These are phyloP conservation scores for Plagiodera versicolora DNA, from an alignment of 2,888 invertebrate species.

Conservation along the genomic window DNA sequence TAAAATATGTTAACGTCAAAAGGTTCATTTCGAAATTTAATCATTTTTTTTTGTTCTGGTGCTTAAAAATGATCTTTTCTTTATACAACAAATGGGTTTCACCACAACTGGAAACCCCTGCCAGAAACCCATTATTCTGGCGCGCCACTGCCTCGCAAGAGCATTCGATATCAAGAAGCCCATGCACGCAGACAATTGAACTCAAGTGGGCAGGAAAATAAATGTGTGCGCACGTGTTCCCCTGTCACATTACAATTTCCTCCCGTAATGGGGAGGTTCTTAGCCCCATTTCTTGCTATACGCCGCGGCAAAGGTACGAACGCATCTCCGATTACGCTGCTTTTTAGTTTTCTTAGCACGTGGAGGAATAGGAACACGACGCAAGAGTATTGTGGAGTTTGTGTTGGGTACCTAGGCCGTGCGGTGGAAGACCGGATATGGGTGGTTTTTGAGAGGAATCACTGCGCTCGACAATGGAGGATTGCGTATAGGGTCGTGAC, in stretches of 20 bases:
- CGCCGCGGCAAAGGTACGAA: too few species aligned
- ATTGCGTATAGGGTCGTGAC: slow-evolving; percentile 19
- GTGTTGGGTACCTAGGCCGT: background rate
- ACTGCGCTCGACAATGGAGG: slow-evolving; percentile 22
- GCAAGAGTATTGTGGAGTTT: background rate
- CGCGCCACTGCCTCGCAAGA: slow-evolving; percentile 19
- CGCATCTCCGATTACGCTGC: slow-evolving; percentile 28
- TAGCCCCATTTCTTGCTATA: slow-evolving; percentile 26
- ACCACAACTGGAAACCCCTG: too few species aligned
- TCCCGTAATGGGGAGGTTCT: slow-evolving; percentile 41
- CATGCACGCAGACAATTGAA: slow-evolving; percentile 25
- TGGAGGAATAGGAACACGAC: slow-evolving; percentile 19
- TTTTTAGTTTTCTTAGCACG: slow-evolving; percentile 22
- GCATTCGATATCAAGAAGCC: slow-evolving; percentile 26
- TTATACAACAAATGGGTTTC: too few species aligned
- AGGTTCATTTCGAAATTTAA: too few species aligned
- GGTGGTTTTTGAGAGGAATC: slow-evolving; percentile 44
- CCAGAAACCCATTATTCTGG: too few species aligned
- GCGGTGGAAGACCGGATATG: slow-evolving; percentile 44
- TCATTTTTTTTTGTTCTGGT: too few species aligned
- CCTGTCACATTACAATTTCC: slow-evolving; percentile 52
- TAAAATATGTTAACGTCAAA: too few species aligned
- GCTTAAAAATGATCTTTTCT: too few species aligned
- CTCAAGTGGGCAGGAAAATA: slow-evolving; percentile 42
- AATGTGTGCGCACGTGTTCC: slow-evolving; percentile 51